Percentiles rank a stretch among this genome's conserved stretches.
Conservation (phyloP, 2,113 vertebrate genomes). For the Chamaetylas fuelleborni region DNA sequence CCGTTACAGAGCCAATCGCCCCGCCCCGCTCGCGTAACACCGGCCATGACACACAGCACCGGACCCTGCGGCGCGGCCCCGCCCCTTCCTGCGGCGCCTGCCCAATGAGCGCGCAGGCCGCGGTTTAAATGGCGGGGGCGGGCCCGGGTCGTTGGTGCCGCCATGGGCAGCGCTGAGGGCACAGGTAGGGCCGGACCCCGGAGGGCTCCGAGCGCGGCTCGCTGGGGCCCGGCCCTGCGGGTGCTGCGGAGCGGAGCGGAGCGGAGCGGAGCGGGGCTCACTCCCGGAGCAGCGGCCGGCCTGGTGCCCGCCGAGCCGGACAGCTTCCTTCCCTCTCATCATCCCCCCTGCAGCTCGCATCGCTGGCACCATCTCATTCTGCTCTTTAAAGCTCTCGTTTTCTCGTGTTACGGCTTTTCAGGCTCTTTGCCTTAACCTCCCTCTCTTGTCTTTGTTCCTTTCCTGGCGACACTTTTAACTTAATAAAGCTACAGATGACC, state of each 20-base stretch:
- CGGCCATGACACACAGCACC: rapidly evolving
- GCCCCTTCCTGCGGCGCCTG: background rate
- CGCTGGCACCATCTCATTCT: rapidly evolving
- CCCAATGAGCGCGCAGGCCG: background rate
- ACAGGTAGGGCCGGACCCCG: background rate
- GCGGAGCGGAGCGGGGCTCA: rapidly evolving
- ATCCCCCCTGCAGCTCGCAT: rapidly evolving
- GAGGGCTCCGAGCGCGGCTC: too few relatives aligned
- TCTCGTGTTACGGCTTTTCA: background rate
- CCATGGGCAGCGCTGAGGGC: background rate
- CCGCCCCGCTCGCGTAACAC: background rate
- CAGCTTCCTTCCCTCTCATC: rapidly evolving
- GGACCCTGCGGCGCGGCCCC: rapidly evolving
- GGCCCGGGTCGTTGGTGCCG: rapidly evolving
- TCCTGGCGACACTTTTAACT: rapidly evolving
- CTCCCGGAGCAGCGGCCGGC: too few relatives aligned
- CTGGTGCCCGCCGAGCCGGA: rapidly evolving
- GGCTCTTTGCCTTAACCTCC: rapidly evolving
- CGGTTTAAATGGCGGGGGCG: background rate
- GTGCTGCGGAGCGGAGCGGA: rapidly evolving
- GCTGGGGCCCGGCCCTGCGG: too few relatives aligned
- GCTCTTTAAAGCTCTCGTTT: background rate
- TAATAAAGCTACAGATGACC: too few relatives aligned
- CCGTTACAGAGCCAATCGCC: background rate
- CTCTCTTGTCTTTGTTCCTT: background rate